Percentiles rank a stretch among this genome's conserved stretches.
Evolutionary conservation across 2,797 vertebrate species (phyloP).

Genomic region (Sebastes baramenuke): DNA sequence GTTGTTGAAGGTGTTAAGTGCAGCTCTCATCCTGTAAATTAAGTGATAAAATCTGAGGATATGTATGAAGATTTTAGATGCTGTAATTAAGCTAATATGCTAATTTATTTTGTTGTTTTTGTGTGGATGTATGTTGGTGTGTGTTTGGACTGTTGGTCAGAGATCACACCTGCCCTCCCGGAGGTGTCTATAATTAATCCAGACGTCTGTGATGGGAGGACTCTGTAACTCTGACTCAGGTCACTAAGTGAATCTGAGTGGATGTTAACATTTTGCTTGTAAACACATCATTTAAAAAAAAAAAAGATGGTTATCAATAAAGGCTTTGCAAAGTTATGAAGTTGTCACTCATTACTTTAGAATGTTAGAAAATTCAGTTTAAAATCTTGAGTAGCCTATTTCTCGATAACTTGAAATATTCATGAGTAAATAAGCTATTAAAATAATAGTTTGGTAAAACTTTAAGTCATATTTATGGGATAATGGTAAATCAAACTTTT

Average conservation of each 20-base stretch:
- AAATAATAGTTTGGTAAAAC: no score
- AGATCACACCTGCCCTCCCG: not conserved
- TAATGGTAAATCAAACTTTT: no score
- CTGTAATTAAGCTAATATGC: not conserved
- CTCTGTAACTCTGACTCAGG: not conserved
- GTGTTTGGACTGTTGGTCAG: not conserved
- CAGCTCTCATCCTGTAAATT: not conserved
- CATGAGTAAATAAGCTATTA: no score
- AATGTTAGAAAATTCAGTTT: not conserved
- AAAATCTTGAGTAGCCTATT: no score
- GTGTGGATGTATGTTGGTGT: not conserved
- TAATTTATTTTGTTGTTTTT: not conserved
- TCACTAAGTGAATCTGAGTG: not conserved
- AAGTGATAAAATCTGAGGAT: not conserved
- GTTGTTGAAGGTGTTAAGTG: not conserved
- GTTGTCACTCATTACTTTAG: not conserved
- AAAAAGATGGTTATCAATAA: not conserved
- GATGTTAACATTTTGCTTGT: not conserved
- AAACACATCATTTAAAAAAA: not conserved
- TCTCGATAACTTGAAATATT: no score
- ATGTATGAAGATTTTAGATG: no score
- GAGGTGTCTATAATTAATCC: not conserved
- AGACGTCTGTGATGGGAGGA: not conserved
- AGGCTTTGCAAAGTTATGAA: not conserved
- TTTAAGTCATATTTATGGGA: no score